Percentiles rank a stretch among this genome's conserved stretches.
These are phyloP conservation scores for Atta texana DNA, from an alignment of 1,140 invertebrate species.

Conservation along the genomic window DNA sequence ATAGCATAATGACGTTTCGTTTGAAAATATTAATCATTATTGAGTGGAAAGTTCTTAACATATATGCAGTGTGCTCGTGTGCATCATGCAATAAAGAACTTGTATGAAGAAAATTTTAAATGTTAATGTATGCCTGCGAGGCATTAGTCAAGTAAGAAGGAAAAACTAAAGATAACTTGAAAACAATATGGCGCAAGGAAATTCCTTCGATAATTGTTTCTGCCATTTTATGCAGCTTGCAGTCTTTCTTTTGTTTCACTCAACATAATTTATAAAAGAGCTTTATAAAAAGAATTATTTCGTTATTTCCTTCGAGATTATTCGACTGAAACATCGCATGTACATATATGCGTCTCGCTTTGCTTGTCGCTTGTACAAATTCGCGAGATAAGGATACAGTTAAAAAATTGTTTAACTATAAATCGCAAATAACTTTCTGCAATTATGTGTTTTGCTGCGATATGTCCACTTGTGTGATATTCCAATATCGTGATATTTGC, in stretches of 20 bases:
- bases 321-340: slow-evolving; percentile 53
- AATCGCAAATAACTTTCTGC: slow-evolving; percentile 40
- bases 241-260: slow-evolving; percentile 52
- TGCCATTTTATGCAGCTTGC: background rate
- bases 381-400: slow-evolving; percentile 65
- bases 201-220: slow-evolving; percentile 49
- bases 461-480: background rate
- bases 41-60: slow-evolving; percentile 48
- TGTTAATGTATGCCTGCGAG: slow-evolving; percentile 36
- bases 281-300: slow-evolving; percentile 46
- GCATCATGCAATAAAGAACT: background rate
- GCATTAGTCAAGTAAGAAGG: slow-evolving; percentile 22
- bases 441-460: background rate
- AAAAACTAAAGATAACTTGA: slow-evolving; percentile 41
- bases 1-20: slow-evolving; percentile 26
- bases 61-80: slow-evolving; percentile 14
- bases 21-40: slow-evolving; percentile 55
- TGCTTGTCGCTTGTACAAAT: slow-evolving; percentile 47
- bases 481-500: background rate
- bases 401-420: slow-evolving; percentile 61
- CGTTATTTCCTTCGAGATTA: slow-evolving; percentile 52
- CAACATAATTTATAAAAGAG: slow-evolving; percentile 31
- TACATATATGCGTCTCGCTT: slow-evolving; percentile 23
- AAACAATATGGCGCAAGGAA: slow-evolving; percentile 40
- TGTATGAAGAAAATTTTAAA: slow-evolving; percentile 34